Conservation (phyloP, 2,797 vertebrate species). For the Adelosebastes latens region DNA sequence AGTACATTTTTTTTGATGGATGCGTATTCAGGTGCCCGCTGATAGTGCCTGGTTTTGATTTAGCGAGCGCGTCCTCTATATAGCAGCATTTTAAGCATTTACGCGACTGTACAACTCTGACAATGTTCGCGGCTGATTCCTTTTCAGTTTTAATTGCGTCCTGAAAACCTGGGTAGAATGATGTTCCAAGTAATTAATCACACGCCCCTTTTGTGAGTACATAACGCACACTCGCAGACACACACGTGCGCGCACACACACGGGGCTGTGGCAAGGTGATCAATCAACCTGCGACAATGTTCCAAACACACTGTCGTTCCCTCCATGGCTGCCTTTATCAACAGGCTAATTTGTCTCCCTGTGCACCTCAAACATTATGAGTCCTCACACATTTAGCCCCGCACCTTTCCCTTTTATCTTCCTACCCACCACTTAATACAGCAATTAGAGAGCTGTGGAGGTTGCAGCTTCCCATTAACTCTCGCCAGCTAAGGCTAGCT, state of each 20-base stretch:
- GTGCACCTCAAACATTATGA: slow-evolving; percentile 72
- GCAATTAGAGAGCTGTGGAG: slow-evolving; percentile 74
- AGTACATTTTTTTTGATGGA: slow-evolving; percentile 33
- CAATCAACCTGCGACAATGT: slow-evolving; percentile 66
- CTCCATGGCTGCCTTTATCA: slow-evolving; percentile 69
- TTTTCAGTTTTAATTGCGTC: slow-evolving; percentile 70
- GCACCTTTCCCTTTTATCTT: slow-evolving; percentile 75
- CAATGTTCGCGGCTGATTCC: slow-evolving; percentile 29
- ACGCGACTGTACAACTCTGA: slow-evolving; percentile 21
- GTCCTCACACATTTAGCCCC: slow-evolving; percentile 72
- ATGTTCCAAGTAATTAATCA: slow-evolving; percentile 75
- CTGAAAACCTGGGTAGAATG: slow-evolving; percentile 58
- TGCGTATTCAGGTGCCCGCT: slow-evolving; percentile 37
- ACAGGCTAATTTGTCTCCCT: slow-evolving; percentile 79
- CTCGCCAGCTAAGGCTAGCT: slow-evolving; percentile 49
- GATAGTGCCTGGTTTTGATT: slow-evolving; percentile 45
- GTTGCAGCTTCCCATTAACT: slow-evolving; percentile 70
- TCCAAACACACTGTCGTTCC: slow-evolving; percentile 66
- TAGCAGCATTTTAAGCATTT: slow-evolving; percentile 39
- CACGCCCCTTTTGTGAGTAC: slow-evolving; percentile 38
- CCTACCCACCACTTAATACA: slow-evolving; percentile 74
- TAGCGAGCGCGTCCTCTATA: slow-evolving; percentile 28
- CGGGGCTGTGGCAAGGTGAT: slow-evolving; percentile 61
- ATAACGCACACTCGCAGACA: slow-evolving; percentile 36
- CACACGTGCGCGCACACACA: slow-evolving; percentile 6